Evolutionary conservation across 2,888 invertebrate genomes (phyloP).

Genomic region (Cephus pygmeus): DNA sequence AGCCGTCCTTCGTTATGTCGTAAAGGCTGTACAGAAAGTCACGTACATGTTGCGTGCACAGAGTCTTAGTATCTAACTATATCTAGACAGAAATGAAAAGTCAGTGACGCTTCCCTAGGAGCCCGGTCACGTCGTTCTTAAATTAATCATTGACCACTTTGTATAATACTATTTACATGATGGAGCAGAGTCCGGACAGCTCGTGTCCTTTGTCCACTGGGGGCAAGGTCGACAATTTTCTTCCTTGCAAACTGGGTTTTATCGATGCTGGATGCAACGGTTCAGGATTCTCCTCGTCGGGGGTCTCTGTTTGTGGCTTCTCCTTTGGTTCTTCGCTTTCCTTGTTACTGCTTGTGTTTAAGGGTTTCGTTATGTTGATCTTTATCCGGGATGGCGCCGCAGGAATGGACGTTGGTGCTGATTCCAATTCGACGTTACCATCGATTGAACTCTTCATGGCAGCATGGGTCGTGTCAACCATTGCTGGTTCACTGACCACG

Average conservation of each 20-base stretch:
- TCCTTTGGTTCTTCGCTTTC: constrained; percentile 56
- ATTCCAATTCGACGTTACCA: constrained; percentile 79
- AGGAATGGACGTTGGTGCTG: constrained; percentile 67
- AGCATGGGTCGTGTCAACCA: constrained; percentile 69
- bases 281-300: constrained; percentile 61
- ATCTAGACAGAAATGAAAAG: background rate
- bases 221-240: constrained; percentile 77
- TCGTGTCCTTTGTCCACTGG: constrained; percentile 81
- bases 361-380: constrained; percentile 83
- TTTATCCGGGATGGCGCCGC: constrained; percentile 71
- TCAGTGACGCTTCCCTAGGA: background rate
- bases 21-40: constrained; percentile 48
- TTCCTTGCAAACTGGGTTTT: constrained; percentile 76
- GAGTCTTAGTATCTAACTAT: background rate
- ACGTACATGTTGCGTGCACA: constrained; percentile 24
- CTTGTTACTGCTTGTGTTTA: constrained; percentile 56
- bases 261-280: constrained; percentile 60
- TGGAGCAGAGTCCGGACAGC: constrained; percentile 86
- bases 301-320: constrained; percentile 55
- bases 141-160: background rate
- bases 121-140: background rate
- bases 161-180: constrained; percentile 73
- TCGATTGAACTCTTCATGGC: constrained; percentile 77
- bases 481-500: constrained; percentile 61
- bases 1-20: constrained; percentile 35